These are phyloP conservation scores for Kryptopterus vitreolus DNA, from an alignment of 2,797 vertebrate genomes.

Conservation along the genomic window DNA sequence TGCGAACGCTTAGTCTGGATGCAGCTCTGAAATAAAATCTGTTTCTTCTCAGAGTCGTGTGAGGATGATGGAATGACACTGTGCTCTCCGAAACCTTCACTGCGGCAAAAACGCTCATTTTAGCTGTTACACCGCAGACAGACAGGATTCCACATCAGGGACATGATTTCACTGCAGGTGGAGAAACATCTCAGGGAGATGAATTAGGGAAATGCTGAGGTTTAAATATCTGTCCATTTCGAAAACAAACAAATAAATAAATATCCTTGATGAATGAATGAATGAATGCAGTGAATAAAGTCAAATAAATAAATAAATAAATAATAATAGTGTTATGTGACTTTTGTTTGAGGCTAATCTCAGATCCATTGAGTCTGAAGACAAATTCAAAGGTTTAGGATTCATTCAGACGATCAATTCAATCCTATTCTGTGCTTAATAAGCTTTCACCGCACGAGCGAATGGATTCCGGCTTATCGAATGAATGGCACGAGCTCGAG, in stretches of 20 bases:
- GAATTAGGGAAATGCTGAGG: no score
- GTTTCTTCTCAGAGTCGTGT: no score
- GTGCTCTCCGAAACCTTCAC: no score
- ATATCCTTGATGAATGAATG: neutral
- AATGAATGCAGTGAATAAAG: neutral
- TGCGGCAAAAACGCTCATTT: no score
- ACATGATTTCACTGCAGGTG: no score
- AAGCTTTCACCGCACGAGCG: constrained; percentile 24
- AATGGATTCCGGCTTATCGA: constrained; percentile 18
- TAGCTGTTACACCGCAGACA: no score
- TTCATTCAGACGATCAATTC: constrained; percentile 31
- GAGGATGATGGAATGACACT: no score
- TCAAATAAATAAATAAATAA: neutral
- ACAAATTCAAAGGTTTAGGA: constrained; percentile 11
- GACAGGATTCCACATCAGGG: no score
- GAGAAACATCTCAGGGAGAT: no score
- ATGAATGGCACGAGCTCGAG: constrained; percentile 22
- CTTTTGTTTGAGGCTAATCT: constrained; percentile 5
- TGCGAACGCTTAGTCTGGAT: no score
- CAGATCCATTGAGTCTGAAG: constrained; percentile 9
- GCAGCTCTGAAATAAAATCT: no score
- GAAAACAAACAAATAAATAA: neutral
- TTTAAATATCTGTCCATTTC: no score
- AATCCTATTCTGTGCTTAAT: constrained; percentile 27
- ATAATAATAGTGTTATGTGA: neutral